Evolutionary conservation across 2,113 vertebrate species (phyloP).

Genomic region (Microtus pennsylvanicus): DNA sequence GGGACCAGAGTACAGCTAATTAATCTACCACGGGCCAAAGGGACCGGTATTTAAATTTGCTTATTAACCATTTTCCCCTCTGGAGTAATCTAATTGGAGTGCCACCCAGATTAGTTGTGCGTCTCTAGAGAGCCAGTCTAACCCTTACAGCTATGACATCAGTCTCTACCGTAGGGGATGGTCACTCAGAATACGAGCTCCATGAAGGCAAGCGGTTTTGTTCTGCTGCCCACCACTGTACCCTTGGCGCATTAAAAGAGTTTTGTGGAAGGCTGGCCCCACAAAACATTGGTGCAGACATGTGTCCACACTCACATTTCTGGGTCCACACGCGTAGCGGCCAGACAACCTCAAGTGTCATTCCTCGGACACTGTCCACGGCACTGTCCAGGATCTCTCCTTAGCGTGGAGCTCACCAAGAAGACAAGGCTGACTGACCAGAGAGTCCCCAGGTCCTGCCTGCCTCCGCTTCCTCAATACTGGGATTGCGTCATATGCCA

Average conservation of each 20-base stretch:
- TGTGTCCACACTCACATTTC: neutral
- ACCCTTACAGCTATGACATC: neutral
- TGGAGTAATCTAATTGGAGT: conserved; percentile 29
- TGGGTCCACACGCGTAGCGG: neutral
- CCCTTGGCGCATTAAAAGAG: neutral
- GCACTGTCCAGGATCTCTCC: neutral
- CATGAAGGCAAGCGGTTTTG: neutral
- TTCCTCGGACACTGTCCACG: neutral
- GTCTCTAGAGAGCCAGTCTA: neutral
- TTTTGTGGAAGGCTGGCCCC: neutral
- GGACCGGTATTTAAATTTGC: neutral
- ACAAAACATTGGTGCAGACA: neutral
- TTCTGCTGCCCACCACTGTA: neutral
- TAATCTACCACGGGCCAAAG: neutral
- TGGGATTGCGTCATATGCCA: neutral
- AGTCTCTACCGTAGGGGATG: neutral
- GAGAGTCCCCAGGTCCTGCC: neutral
- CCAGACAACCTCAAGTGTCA: neutral
- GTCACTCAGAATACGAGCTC: neutral
- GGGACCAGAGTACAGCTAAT: conserved; percentile 29
- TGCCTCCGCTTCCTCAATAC: neutral
- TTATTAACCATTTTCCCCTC: neutral
- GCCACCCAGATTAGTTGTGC: neutral
- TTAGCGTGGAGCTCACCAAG: too few species aligned
- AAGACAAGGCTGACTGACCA: neutral